Conservation (phyloP, 2,797 vertebrate species). For the Malurus splendens region DNA sequence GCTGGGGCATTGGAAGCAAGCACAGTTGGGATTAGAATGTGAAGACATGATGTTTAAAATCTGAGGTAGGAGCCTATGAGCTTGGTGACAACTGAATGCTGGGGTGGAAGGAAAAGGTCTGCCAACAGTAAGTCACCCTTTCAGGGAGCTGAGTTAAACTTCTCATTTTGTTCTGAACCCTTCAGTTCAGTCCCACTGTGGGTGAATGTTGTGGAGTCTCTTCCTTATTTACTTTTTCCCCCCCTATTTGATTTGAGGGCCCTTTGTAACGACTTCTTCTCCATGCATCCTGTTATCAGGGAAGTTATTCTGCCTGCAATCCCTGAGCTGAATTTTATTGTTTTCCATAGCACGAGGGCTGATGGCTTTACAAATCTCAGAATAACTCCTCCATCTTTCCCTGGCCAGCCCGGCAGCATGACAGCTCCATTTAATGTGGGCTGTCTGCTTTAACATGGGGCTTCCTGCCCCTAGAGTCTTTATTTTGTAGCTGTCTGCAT, state of each 20-base stretch:
- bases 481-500: background rate
- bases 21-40: background rate
- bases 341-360: background rate
- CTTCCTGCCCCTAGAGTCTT: background rate
- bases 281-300: background rate
- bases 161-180: background rate
- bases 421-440: background rate
- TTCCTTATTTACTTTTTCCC: background rate
- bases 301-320: background rate
- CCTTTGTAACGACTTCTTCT: background rate
- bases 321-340: background rate
- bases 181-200: background rate
- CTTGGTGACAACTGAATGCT: background rate
- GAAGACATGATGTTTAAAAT: background rate
- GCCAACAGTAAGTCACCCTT: background rate
- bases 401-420: background rate
- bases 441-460: background rate
- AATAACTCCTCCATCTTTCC: background rate
- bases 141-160: background rate
- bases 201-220: background rate
- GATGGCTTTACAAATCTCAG: background rate
- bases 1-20: background rate
- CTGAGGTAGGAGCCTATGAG: background rate
- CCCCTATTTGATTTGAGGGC: background rate
- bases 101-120: background rate